Evolutionary conservation across 2,113 vertebrate species (phyloP), one percentile per base, ranked within the genome.

Genomic region (Willisornis vidua): DNA sequence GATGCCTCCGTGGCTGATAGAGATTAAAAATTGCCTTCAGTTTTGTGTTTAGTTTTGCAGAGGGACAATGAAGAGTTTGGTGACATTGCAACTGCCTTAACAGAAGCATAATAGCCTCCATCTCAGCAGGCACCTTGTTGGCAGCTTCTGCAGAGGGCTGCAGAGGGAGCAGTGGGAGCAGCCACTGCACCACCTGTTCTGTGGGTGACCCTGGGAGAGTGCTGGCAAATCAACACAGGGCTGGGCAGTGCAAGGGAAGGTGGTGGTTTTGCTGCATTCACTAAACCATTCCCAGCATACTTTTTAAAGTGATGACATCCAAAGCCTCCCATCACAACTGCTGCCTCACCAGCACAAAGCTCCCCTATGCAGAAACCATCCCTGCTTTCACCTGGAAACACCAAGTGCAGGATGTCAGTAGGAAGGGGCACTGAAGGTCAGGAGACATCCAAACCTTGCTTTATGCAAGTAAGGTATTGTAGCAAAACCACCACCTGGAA

Each of bases 351-450:
- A 48, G 33, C 29, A 29, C 55, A 48, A n/a, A 81, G n/a, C 65
- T 46, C 37, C 17, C 14, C 26, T 6, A 16, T 20, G 28, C 35
- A 61, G 33, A 20, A 19, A 7, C 33, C 29, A 8, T 20, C 35
- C n/a, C 19, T 7, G 3, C 68, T 63, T 43, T 25, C 70, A 28
- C 31, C 3, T 6, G 9, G n/a, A 31, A 19, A 10, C 7, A 39
- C 24, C 4, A 2, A 20, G 49, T 0, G 11, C 72, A 41, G 70
- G 45, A 8, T 0, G 4, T 10, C 39, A 35, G 3, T 0, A 1
- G 70, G 7, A 71, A 10, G 35, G 35, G 31, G 24, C 66, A n/a
- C 26, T 3, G 62, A 72, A 66, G 41, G 31, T 7, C 80, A 88
- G 63, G 19, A 58, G n/a, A 15, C 28, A 26, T 2, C 35, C 39